phyloP scores from a whole-genome alignment of 2,888 invertebrate genomes.

The Caenorhabditis sp. region DNA sequence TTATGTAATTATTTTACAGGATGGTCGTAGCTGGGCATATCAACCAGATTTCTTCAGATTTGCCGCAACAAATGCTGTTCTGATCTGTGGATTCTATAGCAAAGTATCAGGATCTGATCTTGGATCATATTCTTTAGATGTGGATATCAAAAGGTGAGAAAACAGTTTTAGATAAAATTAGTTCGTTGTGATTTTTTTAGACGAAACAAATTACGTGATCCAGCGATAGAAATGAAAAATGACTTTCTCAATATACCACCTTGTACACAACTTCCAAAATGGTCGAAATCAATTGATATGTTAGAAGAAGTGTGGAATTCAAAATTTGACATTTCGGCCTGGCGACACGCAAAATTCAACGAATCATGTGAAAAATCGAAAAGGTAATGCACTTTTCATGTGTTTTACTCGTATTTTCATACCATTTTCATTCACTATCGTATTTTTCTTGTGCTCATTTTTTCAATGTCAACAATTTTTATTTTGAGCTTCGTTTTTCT shows the following conservation, averaged over 20 bases:
- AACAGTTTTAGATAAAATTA: neutral
- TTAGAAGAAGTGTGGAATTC: neutral
- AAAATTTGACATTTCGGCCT: neutral
- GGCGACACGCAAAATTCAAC: neutral
- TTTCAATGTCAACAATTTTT: neutral
- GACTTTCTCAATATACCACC: neutral
- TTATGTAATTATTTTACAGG: neutral
- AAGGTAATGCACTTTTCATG: neutral
- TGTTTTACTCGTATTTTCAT: neutral
- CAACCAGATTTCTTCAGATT: conserved; percentile 89
- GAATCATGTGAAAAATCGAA: neutral
- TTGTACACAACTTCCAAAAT: conserved; percentile 1
- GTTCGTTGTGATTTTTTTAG: conserved; percentile 34
- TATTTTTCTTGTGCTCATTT: neutral
- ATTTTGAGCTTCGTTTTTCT: neutral
- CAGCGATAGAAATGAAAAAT: conserved; percentile 84
- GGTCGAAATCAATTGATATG: neutral
- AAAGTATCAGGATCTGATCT: conserved; percentile 71
- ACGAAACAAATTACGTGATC: conserved; percentile 72
- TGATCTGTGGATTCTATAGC: conserved; percentile 87
- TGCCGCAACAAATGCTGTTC: conserved; percentile 85
- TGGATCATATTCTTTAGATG: conserved; percentile 53
- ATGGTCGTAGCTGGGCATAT: conserved; percentile 83
- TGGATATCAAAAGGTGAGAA: conserved; percentile 59
- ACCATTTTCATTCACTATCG: neutral